Evolutionary conservation across 2,797 vertebrate genomes (phyloP).

Genomic region (Neoniphon sammara): DNA sequence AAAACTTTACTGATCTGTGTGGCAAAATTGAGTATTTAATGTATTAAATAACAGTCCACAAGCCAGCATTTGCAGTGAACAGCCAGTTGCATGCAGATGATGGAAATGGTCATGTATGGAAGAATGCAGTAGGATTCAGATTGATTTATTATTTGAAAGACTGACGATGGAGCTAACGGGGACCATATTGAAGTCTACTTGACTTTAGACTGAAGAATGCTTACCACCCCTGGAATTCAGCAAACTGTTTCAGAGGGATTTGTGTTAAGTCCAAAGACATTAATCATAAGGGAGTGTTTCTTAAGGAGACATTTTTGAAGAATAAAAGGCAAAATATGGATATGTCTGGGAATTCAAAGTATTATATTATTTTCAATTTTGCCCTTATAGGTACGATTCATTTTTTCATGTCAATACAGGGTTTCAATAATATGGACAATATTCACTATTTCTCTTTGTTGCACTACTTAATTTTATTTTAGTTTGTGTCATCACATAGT

Average conservation of each 20-base stretch:
- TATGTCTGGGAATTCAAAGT: constrained; percentile 75
- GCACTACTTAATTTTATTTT: neutral
- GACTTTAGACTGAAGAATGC: constrained; percentile 73
- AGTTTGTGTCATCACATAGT: neutral
- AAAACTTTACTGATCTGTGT: no score
- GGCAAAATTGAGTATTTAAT: no score
- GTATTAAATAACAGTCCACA: neutral
- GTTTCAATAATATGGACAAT: constrained; percentile 4
- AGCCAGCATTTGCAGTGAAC: neutral
- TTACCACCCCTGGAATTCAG: constrained; percentile 79
- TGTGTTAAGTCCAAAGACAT: constrained; percentile 79
- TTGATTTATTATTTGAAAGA: constrained; percentile 74
- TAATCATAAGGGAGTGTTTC: constrained; percentile 78
- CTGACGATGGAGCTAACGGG: constrained; percentile 59
- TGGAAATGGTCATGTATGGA: constrained; percentile 47
- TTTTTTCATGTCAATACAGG: constrained; percentile 7
- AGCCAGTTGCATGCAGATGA: constrained; percentile 34
- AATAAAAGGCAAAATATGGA: constrained; percentile 72
- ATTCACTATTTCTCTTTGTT: constrained; percentile 4
- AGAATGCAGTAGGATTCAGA: constrained; percentile 61
- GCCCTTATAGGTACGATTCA: constrained; percentile 10
- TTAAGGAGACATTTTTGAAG: constrained; percentile 70
- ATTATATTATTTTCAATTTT: constrained; percentile 48
- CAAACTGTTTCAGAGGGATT: constrained; percentile 75
- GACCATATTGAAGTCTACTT: constrained; percentile 73